Base-by-base conservation (phyloP, 2,888 invertebrate species). In the Chrysotoxum bicinctum region DNA sequence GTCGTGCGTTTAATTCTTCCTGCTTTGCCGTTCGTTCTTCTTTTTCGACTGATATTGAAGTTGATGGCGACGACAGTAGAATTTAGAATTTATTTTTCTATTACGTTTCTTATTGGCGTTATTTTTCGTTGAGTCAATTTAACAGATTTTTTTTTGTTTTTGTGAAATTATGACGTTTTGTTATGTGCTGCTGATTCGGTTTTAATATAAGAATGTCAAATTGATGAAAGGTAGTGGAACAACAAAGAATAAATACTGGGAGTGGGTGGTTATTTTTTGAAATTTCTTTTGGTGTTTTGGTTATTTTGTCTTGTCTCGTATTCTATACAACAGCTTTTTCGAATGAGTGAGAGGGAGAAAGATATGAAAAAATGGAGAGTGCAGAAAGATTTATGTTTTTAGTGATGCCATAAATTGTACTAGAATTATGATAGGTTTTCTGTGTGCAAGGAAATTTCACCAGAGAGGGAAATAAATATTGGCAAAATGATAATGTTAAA, bases 311-410 rank as follows among this genome's bases (percentile, higher is more conserved):
- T 80, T 60, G 30, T 8, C 0, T 30, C 40, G 7, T 4, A 54
- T 84, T 84, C 84, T 84, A 84, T 75, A 84, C 84, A 84, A 58
- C 32, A 40, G 72, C 6, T 70, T 64, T 8, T 14, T 10, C 2
- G 5, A 3, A 10, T n/a, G 14, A 2, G 69, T 40, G 19, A 6
- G 32, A 78, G 12, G 0, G 54, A 56, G 56, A 62, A 9, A 14
- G 1, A 3, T 1, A 32, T 21, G 14, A 37, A 21, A 35, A 58
- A 37, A 2, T 12, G 26, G 26, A 62, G 40, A 16, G 23, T 50
- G 7, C 26, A 26, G 37, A 26, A 26, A 16, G 43, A 10, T 14
- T 1, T 50, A 8, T 8, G 9, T 26, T 16, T 26, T 16, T 0
- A 40, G 40, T 62, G 60, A 26, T 37, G 56, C 32, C 56, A 35